phyloP scores from a whole-genome alignment of 2,888 invertebrate species.

The Phengaris arion region DNA sequence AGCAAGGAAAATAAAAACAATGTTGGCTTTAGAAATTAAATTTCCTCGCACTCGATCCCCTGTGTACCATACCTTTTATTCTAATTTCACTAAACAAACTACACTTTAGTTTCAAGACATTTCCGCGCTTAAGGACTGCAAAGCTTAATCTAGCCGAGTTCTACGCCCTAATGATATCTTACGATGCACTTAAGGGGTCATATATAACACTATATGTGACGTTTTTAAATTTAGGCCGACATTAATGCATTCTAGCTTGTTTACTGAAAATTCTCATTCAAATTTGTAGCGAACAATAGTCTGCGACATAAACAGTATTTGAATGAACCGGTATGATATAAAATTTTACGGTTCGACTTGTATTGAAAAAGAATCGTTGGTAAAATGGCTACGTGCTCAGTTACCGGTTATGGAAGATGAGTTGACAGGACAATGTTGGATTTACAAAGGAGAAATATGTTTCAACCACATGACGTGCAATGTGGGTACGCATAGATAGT shows the following conservation, averaged over 20 bases:
- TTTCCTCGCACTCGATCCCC: constrained; percentile 15
- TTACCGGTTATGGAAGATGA: constrained; percentile 57
- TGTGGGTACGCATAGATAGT: no score
- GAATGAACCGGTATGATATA: constrained; percentile 71
- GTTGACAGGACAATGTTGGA: constrained; percentile 50
- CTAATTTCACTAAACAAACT: constrained; percentile 42
- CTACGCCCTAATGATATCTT: constrained; percentile 75
- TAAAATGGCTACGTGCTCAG: constrained; percentile 57
- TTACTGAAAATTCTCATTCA: constrained; percentile 76
- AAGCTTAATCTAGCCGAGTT: constrained; percentile 68
- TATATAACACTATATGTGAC: constrained; percentile 77
- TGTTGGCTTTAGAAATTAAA: constrained; percentile 26
- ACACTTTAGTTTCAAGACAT: constrained; percentile 35
- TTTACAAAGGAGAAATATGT: constrained; percentile 27
- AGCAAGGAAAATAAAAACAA: constrained; percentile 33
- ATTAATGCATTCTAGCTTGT: constrained; percentile 72
- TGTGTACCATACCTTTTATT: constrained; percentile 32
- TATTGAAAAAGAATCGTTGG: constrained; percentile 64
- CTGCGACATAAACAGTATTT: constrained; percentile 70
- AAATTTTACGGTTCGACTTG: constrained; percentile 72
- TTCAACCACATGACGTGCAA: constrained; percentile 1
- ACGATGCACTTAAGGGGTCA: constrained; percentile 74
- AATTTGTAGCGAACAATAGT: constrained; percentile 71
- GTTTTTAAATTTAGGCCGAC: constrained; percentile 78
- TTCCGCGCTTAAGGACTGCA: constrained; percentile 47